phyloP scores from a whole-genome alignment of 1,140 invertebrate genomes.

The Hestina assimilis region DNA sequence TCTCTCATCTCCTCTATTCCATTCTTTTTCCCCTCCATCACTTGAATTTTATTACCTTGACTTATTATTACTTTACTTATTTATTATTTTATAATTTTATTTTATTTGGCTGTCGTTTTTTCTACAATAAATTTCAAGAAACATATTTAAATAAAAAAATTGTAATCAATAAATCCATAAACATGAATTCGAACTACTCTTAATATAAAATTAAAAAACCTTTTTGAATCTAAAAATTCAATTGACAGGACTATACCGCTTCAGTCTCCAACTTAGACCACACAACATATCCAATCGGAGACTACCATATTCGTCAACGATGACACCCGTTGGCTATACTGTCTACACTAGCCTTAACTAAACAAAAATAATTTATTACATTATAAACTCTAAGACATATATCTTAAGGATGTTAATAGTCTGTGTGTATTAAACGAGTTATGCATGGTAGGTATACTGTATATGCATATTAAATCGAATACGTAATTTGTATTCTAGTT shows the following conservation, averaged over 20 bases:
- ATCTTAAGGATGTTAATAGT: slow-evolving; percentile 4
- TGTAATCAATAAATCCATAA: too few relatives aligned
- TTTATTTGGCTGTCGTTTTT: too few relatives aligned
- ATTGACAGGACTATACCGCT: neutral
- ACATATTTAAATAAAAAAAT: too few relatives aligned
- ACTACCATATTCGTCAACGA: slow-evolving; percentile 28
- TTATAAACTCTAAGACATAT: slow-evolving; percentile 5
- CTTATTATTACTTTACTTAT: too few relatives aligned
- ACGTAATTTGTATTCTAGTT: slow-evolving; percentile 12
- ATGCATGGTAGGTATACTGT: neutral
- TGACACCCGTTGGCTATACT: slow-evolving; percentile 13
- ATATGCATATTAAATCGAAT: slow-evolving; percentile 15
- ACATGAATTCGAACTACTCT: too few relatives aligned
- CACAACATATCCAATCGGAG: slow-evolving; percentile 7
- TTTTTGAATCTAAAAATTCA: too few relatives aligned
- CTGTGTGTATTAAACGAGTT: slow-evolving; percentile 3
- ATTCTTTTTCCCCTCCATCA: too few relatives aligned
- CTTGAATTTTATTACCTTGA: too few relatives aligned
- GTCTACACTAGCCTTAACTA: neutral
- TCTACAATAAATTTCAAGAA: too few relatives aligned
- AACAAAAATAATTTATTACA: slow-evolving; percentile 6
- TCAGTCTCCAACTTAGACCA: slow-evolving; percentile 3
- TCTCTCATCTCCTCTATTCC: too few relatives aligned
- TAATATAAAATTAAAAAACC: too few relatives aligned
- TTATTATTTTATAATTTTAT: too few relatives aligned